Evolutionary conservation across 2,113 vertebrate species (phyloP).

Genomic region (Probosciger aterrimus): DNA sequence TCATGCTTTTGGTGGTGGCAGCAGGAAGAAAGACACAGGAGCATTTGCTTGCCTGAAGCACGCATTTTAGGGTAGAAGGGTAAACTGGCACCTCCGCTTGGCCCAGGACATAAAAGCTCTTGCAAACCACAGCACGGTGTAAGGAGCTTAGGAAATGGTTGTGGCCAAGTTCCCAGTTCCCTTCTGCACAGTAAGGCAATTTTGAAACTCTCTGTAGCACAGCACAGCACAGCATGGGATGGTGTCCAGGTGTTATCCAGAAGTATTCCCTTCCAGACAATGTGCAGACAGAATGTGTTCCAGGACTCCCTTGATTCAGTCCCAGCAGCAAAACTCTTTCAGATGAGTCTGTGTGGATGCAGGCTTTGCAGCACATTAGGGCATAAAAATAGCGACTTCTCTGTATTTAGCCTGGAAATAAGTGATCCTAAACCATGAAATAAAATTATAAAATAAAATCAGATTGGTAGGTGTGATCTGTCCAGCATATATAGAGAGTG

Average conservation of each 20-base stretch:
- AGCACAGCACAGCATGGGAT: constrained; percentile 5
- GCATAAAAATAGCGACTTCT: neutral
- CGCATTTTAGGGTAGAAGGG: neutral
- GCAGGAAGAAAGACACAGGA: neutral
- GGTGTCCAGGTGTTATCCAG: neutral
- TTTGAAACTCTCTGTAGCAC: constrained; percentile 12
- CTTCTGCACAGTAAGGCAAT: constrained; percentile 9
- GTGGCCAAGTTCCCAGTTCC: neutral
- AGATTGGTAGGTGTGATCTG: neutral
- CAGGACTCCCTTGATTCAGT: neutral
- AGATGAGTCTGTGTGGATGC: neutral
- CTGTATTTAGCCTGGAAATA: neutral
- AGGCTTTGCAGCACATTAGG: neutral
- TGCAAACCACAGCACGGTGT: neutral
- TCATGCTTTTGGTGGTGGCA: neutral
- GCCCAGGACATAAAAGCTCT: neutral
- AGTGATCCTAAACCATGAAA: neutral
- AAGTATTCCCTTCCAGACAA: neutral
- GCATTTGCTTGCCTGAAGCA: neutral
- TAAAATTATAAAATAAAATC: neutral
- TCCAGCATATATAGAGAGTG: neutral
- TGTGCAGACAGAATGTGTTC: neutral
- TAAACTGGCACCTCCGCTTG: neutral
- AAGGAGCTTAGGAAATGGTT: neutral
- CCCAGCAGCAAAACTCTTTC: neutral